phyloP scores from a whole-genome alignment of 2,888 invertebrate species.

The Tipula vernalis region DNA sequence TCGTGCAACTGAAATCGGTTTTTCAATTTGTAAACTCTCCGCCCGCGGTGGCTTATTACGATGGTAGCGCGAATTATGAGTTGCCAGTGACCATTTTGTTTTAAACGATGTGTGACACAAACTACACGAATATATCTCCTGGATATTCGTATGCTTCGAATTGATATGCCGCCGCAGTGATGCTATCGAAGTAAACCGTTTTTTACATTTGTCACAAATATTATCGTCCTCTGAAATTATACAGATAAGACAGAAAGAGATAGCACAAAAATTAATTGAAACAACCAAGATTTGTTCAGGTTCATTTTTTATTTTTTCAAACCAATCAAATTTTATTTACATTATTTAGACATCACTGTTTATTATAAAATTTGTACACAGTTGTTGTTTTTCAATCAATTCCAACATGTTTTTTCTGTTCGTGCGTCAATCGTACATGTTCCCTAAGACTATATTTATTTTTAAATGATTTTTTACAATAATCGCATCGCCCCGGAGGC shows the following conservation, averaged over 20 bases:
- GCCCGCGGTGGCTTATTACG: slow-evolving; percentile 16
- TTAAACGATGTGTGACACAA: slow-evolving; percentile 32
- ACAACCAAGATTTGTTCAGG: neutral
- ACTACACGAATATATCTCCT: slow-evolving; percentile 28
- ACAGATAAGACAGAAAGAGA: neutral
- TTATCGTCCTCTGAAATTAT: neutral
- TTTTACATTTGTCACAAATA: slow-evolving; percentile 27
- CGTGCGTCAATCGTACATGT: slow-evolving; percentile 36
- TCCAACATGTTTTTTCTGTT: slow-evolving; percentile 26
- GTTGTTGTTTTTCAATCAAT: neutral
- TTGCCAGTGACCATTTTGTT: slow-evolving; percentile 35
- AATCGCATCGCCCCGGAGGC: slow-evolving; percentile 35
- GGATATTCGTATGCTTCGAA: slow-evolving; percentile 30
- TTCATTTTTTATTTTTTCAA: neutral
- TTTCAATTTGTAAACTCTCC: neutral
- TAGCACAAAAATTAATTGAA: neutral
- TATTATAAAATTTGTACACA: neutral
- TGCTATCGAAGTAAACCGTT: slow-evolving; percentile 29
- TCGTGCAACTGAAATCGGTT: neutral
- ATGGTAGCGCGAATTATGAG: slow-evolving; percentile 34
- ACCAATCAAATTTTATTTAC: neutral
- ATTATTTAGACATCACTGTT: neutral
- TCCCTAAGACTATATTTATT: slow-evolving; percentile 36
- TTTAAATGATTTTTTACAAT: slow-evolving; percentile 37
- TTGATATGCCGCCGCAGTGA: slow-evolving; percentile 31